Base-by-base conservation (phyloP, 2,888 invertebrate genomes). In the Cecidostiba fungosa region DNA sequence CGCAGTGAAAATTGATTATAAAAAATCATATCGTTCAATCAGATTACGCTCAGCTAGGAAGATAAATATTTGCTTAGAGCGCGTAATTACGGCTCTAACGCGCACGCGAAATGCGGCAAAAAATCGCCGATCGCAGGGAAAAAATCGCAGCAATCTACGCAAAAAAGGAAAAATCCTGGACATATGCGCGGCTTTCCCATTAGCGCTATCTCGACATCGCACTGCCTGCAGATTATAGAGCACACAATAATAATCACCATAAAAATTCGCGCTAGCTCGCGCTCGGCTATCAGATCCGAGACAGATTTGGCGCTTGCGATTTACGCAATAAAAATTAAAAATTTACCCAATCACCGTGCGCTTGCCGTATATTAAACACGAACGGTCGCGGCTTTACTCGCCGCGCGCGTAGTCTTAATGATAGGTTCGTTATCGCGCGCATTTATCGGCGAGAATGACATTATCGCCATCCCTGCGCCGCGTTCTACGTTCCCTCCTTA, bases 281-380 rank as follows among this genome's bases (percentile, higher is more conserved):
- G 32, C 72, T 19, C 29, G 26, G 16, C 32, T 81, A 85, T 85
- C 80, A 80, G 77, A 66, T 78, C 10, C 78, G 79, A 72, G 76
- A 39, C 78, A 72, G 83, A 80, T 86, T 83, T 59, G 80, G 81
- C 74, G 29, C 39, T 59, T n/a, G 47, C 80, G 85, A 81, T 85
- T 85, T 83, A 43, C 54, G 80, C 83, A 69, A 82, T 84, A 80
- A 83, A 85, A 87, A 85, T 87, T 87, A 85, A 87, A 87, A 87
- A 85, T 84, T 84, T 76, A 84, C 14, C 80, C 76, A 80, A 83
- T 80, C 81, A 54, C 47, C 82, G 77, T 14, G 77, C 50, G 23
- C n/a, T 6, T 32, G 10, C 39, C 50, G 43, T 54, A 36, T 54
- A 78, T 78, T 78, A 36, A 32, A 19, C 26, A 73, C 50, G 50